A percentile compares a stretch with the other conserved stretches of the same genome.
These are phyloP conservation scores for Aradophagus sp. DNA, from an alignment of 1,140 invertebrate genomes.

Conservation along the genomic window DNA sequence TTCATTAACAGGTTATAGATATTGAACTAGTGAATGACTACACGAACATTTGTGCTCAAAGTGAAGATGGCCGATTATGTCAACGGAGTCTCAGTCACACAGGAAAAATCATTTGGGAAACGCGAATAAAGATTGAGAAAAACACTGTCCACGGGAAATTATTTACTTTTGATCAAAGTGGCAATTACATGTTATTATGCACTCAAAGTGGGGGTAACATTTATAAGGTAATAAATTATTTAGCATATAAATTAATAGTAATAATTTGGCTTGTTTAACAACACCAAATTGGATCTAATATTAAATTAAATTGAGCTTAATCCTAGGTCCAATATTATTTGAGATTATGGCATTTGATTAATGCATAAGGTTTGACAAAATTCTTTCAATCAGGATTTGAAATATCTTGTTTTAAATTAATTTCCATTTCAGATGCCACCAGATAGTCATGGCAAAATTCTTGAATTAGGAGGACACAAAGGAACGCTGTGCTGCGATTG, in stretches of 20 bases:
- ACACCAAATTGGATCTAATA: too few relatives aligned
- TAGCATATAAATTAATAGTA: background rate
- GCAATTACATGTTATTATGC: conserved; percentile 78
- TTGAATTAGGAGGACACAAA: conserved; percentile 78
- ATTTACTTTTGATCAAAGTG: conserved; percentile 79
- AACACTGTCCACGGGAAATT: conserved; percentile 71
- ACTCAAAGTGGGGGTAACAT: conserved; percentile 77
- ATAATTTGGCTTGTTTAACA: too few relatives aligned
- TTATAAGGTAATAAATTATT: conserved; percentile 76
- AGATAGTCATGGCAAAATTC: conserved; percentile 70
- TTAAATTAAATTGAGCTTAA: too few relatives aligned
- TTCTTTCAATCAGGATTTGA: too few relatives aligned
- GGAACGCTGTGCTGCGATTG: conserved; percentile 79
- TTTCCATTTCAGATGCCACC: conserved; percentile 66
- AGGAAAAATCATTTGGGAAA: conserved; percentile 74
- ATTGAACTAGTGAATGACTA: conserved; percentile 77
- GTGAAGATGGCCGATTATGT: conserved; percentile 77
- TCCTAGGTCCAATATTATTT: too few relatives aligned
- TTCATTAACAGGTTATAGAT: conserved; percentile 66
- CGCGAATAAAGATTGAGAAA: conserved; percentile 72
- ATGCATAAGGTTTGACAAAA: too few relatives aligned
- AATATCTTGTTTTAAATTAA: background rate
- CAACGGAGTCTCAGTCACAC: conserved; percentile 77
- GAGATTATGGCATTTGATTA: too few relatives aligned
- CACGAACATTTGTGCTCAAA: conserved; percentile 77